phyloP scores from a whole-genome alignment of 1,140 invertebrate species.

The Eufriesea mexicana region DNA sequence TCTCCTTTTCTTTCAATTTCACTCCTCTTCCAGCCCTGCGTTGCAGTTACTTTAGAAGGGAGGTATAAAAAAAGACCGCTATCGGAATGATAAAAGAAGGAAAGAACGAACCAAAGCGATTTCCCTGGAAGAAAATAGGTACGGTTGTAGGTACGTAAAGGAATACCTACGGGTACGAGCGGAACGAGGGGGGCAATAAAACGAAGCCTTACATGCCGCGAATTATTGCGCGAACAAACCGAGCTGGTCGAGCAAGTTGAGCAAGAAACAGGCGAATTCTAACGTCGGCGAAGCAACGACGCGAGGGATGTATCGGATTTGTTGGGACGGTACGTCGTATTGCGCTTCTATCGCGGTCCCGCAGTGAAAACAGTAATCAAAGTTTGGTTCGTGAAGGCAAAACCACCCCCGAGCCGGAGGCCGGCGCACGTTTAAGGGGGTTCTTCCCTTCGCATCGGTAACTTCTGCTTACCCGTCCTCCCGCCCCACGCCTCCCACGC shows the following conservation, averaged over 20 bases:
- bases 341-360: slow-evolving; percentile 37
- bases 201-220: not conserved
- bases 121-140: too few species aligned
- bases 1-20: not conserved
- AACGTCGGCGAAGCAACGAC: slow-evolving; percentile 29
- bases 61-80: not conserved
- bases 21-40: too few species aligned
- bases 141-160: too few species aligned
- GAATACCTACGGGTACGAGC: not conserved
- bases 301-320: slow-evolving; percentile 34
- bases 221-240: slow-evolving; percentile 11
- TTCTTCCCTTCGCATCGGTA: slow-evolving; percentile 52
- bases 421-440: slow-evolving; percentile 43
- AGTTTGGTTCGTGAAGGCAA: slow-evolving; percentile 54
- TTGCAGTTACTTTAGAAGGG: too few species aligned
- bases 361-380: slow-evolving; percentile 65
- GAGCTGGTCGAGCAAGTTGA: not conserved
- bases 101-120: not conserved
- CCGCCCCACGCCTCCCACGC: not conserved
- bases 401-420: slow-evolving; percentile 41
- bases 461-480: slow-evolving; percentile 50
- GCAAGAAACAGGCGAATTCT: slow-evolving; percentile 17
- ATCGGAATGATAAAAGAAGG: not conserved
- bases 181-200: not conserved
- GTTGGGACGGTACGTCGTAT: slow-evolving; percentile 35